phyloP scores from a whole-genome alignment of 2,113 vertebrate species.

The Pseudonaja textilis region DNA sequence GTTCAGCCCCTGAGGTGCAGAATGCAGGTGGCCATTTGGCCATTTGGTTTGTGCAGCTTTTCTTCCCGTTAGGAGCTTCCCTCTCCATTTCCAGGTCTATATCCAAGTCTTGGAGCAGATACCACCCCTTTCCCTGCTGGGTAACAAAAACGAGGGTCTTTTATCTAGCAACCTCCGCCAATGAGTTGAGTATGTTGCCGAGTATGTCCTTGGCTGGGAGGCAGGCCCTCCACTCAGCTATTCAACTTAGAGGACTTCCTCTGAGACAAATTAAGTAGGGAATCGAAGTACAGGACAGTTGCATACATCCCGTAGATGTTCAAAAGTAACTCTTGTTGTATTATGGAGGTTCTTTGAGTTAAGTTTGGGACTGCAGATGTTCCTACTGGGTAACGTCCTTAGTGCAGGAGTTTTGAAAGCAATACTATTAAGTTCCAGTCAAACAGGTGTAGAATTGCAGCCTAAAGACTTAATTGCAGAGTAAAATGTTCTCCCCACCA shows the following conservation, averaged over 20 bases:
- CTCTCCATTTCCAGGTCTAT: not conserved
- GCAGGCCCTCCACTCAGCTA: not conserved
- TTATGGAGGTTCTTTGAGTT: not conserved
- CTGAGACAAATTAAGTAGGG: not conserved
- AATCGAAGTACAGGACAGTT: not conserved
- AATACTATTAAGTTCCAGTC: not conserved
- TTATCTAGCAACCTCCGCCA: not conserved
- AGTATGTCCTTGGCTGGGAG: not conserved
- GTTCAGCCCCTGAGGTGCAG: not conserved
- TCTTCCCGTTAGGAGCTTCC: not conserved
- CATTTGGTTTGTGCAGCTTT: not conserved
- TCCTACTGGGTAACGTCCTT: not conserved
- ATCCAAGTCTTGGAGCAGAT: not conserved
- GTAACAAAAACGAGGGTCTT: not conserved
- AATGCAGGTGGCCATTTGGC: not conserved
- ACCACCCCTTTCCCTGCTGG: not conserved
- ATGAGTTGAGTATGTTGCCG: not conserved
- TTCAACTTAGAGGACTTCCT: not conserved
- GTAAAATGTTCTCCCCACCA: not conserved
- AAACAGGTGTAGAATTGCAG: not conserved
- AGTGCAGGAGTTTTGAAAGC: not conserved
- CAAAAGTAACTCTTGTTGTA: not conserved
- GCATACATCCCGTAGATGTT: not conserved
- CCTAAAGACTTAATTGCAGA: not conserved
- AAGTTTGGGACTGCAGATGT: not conserved